Evolutionary conservation across 2,888 invertebrate species (phyloP).

Genomic region (Mythimna ferrago): DNA sequence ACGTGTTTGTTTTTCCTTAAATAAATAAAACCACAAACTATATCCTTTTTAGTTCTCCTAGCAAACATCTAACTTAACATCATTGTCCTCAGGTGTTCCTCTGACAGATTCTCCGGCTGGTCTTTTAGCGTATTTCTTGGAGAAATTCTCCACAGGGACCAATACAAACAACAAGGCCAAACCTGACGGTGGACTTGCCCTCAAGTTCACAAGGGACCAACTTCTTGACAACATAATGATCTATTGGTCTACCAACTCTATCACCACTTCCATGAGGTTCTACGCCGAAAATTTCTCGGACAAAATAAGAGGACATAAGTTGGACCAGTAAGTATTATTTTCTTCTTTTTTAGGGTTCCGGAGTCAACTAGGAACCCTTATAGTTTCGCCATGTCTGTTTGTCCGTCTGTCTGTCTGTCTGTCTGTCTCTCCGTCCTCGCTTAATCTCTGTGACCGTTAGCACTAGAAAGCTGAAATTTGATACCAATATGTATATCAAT

Average conservation of each 20-base stretch:
- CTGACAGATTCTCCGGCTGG: constrained; percentile 95
- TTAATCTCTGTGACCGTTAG: no score
- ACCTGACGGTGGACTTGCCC: constrained; percentile 92
- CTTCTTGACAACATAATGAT: constrained; percentile 96
- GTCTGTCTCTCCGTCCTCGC: no score
- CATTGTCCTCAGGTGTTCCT: constrained; percentile 70
- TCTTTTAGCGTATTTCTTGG: constrained; percentile 95
- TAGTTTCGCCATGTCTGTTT: no score
- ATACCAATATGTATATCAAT: no score
- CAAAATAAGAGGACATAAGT: constrained; percentile 65
- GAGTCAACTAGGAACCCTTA: no score
- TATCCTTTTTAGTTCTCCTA: not conserved
- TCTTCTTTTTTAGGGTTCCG: no score
- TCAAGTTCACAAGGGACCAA: constrained; percentile 92
- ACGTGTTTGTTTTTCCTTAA: no score
- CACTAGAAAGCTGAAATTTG: no score
- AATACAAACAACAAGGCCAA: constrained; percentile 82
- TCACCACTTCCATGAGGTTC: constrained; percentile 94
- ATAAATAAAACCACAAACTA: no score
- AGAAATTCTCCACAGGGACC: constrained; percentile 96
- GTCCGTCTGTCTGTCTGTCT: no score
- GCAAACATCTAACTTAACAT: not conserved
- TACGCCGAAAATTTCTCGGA: constrained; percentile 92
- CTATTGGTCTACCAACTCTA: constrained; percentile 95
- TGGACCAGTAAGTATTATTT: constrained; percentile 81